A percentile compares a stretch with the other conserved stretches of the same genome.
These are phyloP conservation scores for Oscheius sp. DNA, from an alignment of 2,888 invertebrate genomes.

Conservation along the genomic window DNA sequence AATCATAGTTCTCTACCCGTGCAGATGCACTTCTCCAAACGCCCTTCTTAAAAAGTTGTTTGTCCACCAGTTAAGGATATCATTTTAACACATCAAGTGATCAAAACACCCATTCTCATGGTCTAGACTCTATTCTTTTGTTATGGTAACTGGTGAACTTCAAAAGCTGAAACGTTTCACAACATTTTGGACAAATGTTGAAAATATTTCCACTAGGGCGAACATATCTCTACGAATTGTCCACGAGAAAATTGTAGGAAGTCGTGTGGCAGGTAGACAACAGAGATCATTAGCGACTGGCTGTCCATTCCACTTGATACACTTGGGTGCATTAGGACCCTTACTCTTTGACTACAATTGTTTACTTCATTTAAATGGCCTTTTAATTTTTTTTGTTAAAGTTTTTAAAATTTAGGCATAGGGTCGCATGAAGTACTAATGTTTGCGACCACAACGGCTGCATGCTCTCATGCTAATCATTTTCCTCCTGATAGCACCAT, in stretches of 20 bases:
- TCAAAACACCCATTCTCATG: too few species aligned
- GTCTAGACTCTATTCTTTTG: too few species aligned
- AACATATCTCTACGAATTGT: slow-evolving; percentile 5
- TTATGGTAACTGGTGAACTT: too few species aligned
- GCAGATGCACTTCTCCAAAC: too few species aligned
- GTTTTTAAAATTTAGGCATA: not conserved
- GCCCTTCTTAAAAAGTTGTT: too few species aligned
- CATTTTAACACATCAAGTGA: too few species aligned
- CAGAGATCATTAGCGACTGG: slow-evolving; percentile 27
- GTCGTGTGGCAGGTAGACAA: slow-evolving; percentile 35
- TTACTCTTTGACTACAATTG: slow-evolving; percentile 1
- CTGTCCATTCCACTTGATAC: slow-evolving; percentile 18
- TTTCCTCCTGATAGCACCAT: slow-evolving; percentile 28
- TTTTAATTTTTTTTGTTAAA: not conserved
- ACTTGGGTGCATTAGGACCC: slow-evolving; percentile 15
- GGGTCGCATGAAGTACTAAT: slow-evolving; percentile 36
- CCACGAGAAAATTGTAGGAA: slow-evolving; percentile 32
- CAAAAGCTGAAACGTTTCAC: too few species aligned
- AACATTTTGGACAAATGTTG: not conserved
- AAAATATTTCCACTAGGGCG: slow-evolving; percentile 9
- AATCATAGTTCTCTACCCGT: too few species aligned
- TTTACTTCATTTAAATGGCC: not conserved
- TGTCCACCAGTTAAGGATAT: too few species aligned
- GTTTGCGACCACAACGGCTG: slow-evolving; percentile 22
- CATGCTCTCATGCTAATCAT: slow-evolving; percentile 39